Evolutionary conservation across 2,888 invertebrate species (phyloP), one percentile per base, ranked within the genome.

Genomic region (Trachelus iudaicus): DNA sequence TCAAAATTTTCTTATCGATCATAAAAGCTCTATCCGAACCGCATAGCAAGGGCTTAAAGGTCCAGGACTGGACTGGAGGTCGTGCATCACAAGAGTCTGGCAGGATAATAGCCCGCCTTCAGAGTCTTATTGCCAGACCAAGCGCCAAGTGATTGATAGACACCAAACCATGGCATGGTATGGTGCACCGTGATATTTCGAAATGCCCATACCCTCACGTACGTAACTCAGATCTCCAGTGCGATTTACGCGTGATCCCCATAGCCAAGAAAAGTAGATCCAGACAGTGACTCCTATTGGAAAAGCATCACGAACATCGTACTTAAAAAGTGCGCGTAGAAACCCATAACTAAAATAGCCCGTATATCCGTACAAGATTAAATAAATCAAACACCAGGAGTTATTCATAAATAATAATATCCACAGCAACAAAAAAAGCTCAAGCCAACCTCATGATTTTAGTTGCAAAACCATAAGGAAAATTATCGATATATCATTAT

Each of bases 81-180:
- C 90, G 90, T 90, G 90, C 89, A 90, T 90, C 90, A 90, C 89
- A 85, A 85, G 85, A 88, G 87, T 85, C 89, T 90, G 90, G 90
- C 90, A 90, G 90, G 90, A 90, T 90, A 90, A 90, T 90, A 88
- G 90, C 88, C 85, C 85, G 83, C 86, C 87, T 84, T 85, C 83
- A 83, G 83, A 86, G 86, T 89, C 87, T 89, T 88, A 88, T 86
- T 89, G 87, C 86, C 85, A 84, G 86, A 86, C 87, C 86, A 85
- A 85, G 84, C 82, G 84, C 85, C 83, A 85, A 86, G 87, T 90
- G 90, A 90, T 90, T 90, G 90, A 90, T 90, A 90, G 90, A 87
- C 89, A 89, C 88, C 86, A 73, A 69, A 74, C 74, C 74, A 74
- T 74, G 74, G 74, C 34, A 74, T 34, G 34, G 74, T 34, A 15